A percentile compares a stretch with the other conserved stretches of the same genome.
Evolutionary conservation across 2,797 vertebrate species (phyloP).

Genomic region (Enteromius radiatus): DNA sequence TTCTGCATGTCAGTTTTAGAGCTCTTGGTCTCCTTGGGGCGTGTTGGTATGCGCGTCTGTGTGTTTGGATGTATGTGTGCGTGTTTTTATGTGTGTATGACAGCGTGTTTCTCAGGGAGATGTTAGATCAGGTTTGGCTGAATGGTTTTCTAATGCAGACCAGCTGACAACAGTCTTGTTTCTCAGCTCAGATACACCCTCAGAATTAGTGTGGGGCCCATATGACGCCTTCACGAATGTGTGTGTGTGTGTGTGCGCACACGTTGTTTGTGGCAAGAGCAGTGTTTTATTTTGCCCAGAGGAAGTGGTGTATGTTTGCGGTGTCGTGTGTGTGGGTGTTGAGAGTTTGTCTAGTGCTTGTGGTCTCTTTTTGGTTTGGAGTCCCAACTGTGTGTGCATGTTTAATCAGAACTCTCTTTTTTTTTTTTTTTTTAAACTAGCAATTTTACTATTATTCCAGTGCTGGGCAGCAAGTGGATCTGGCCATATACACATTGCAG

Average conservation of each 20-base stretch:
- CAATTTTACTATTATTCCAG: constrained; percentile 36
- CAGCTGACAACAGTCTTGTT: constrained; percentile 53
- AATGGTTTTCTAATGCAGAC: constrained; percentile 54
- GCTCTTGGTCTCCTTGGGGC: constrained; percentile 27
- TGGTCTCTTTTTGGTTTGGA: constrained; percentile 53
- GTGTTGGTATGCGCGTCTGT: constrained; percentile 36
- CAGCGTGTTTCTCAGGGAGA: constrained; percentile 58
- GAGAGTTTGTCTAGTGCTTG: constrained; percentile 53
- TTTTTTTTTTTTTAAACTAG: constrained; percentile 8
- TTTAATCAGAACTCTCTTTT: constrained; percentile 14
- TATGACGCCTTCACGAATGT: constrained; percentile 3
- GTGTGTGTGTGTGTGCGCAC: background rate
- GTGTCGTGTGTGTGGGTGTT: constrained; percentile 48
- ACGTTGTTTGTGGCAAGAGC: constrained; percentile 40
- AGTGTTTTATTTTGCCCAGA: constrained; percentile 51
- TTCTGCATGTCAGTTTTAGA: constrained; percentile 32
- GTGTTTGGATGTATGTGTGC: constrained; percentile 37
- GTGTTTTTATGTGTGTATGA: constrained; percentile 42
- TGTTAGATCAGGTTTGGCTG: constrained; percentile 68
- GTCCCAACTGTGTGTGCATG: constrained; percentile 22
- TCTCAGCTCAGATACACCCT: constrained; percentile 33
- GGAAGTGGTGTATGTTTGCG: constrained; percentile 58
- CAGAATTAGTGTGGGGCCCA: constrained; percentile 28
- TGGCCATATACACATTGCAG: constrained; percentile 10
- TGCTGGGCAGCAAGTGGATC: constrained; percentile 32